Base-by-base conservation (phyloP, 2,888 invertebrate species). In the Hyalella azteca region DNA sequence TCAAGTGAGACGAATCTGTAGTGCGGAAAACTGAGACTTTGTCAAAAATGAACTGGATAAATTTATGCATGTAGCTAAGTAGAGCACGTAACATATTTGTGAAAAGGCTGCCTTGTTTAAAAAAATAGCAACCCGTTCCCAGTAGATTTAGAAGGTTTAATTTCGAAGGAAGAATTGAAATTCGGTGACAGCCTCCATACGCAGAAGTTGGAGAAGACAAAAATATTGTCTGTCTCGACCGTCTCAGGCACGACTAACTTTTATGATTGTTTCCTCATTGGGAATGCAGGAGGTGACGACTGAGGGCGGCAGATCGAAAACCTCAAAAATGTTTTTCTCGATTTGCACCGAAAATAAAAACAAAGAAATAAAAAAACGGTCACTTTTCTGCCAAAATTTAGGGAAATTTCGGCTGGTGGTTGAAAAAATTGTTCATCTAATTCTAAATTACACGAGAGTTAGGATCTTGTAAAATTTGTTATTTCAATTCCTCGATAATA, bases 221-320 rank as follows among this genome's bases (percentile, higher is more conserved):
- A 66, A 66, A 66, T 66, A 66, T 66, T 32, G 66, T 66, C 29
- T 29, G 39, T 66, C 13, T 66, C 66, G 2, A 19, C 66, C 32
- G 36, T 36, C 66, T 11, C 22, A 66, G 36, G 36, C 36, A 29
- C 29, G 66, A 7, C 66, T 29, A 66, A 66, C 66, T 66, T 60
- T 60, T 66, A 66, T 66, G 66, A 66, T 66, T 66, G 66, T 29
- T 66, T 36, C 32, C 39, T 66, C 66, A 66, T 66, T 36, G 66
- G 19, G 19, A 29, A 66, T 66, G 32, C 66, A 66, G 29, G 66
- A 36, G 22, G 36, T 32, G 36, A 19, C 22, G 36, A 5, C 26
- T 15, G 36, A 36, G 29, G 66, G 66, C 36, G 66, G 36, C 66
- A 22, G 36, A 66, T 66, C 29, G 66, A 36, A 4, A 29, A 5